Evolutionary conservation across 64 coral and sea anemone genomes (phyloP).

Genomic region (Stichodactyla helianthus): DNA sequence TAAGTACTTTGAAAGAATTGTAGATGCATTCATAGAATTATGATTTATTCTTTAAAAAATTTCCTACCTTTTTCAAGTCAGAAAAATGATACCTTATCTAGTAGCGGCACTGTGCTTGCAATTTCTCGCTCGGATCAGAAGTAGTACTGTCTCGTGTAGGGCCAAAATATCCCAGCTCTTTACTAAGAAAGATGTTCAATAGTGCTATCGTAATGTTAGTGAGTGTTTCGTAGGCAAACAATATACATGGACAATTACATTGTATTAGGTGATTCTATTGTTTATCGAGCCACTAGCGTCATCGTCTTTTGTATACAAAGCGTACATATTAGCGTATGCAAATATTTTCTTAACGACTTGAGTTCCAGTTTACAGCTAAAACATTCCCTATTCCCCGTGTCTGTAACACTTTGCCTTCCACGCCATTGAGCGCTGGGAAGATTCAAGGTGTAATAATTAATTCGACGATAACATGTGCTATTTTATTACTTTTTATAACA

Average conservation of each 20-base stretch:
- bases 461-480: neutral
- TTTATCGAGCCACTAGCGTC: slow-evolving; percentile 18
- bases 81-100: neutral
- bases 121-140: no score
- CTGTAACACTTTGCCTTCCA: no score
- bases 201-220: slow-evolving; percentile 14
- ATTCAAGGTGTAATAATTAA: neutral
- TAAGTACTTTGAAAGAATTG: neutral
- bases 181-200: neutral
- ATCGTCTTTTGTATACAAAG: slow-evolving; percentile 29
- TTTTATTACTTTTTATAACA: slow-evolving; percentile 9
- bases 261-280: slow-evolving; percentile 29
- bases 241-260: slow-evolving; percentile 20
- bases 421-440: no score
- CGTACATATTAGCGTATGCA: slow-evolving; percentile 27
- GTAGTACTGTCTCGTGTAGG: no score
- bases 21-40: neutral
- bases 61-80: neutral
- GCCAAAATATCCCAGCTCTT: neutral
- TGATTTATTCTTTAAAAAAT: neutral
- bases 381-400: neutral
- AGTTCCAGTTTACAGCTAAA: neutral
- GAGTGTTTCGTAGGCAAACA: slow-evolving; percentile 27
- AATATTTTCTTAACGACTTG: neutral
- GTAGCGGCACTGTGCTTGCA: neutral